Evolutionary conservation across 2,797 vertebrate species (phyloP), one percentile per base, ranked within the genome.

Genomic region (Sebastes taczanowskii): DNA sequence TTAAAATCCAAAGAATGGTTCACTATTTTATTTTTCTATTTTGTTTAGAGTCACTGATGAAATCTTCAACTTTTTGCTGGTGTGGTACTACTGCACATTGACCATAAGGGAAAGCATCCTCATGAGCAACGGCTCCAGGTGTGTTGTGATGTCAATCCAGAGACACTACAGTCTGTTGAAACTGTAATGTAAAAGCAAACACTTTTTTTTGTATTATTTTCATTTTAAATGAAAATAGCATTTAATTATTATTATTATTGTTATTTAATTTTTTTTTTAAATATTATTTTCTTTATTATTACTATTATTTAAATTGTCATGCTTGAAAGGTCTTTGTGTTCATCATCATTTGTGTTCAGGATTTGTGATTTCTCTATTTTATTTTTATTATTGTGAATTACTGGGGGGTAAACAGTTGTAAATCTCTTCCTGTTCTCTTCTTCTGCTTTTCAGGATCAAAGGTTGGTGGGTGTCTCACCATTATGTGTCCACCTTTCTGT

Each of bases 401-500:
- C 11, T n/a, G 32, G 5, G 7, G 7, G 13, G 8, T 5, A 38
- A 8, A 9, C 16, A 20, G 0, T 20, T n/a, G 4, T 65, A 29
- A 63, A 22, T 42, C 1, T 70, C 20, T 34, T 62, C 11, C 11
- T 27, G 5, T 65, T 18, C 65, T 76, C 10, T 49, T 65, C 58
- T 10, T 49, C 0, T 65, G 3, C 13, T 53, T 66, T 73, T 78
- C 74, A 96, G 99, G 91, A 99, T 99, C 89, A 99, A 99, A 96
- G 99, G 99, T 72, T 99, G 99, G 99, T 99, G 98, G 99, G 99
- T 99, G 77, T 98, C 95, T 64, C 98, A 99, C 90, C 98, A 99
- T 91, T 99, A 99, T 0, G 97, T 99, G 7, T 99, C 99, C 68
- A 99, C 98, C 0, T 99, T 99, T 91, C 96, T 99, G 77, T 99